Percentiles rank a stretch among this genome's conserved stretches.
These are phyloP conservation scores for Hydractinia echinata DNA, from an alignment of 30 jellyfish, hydroid and myxozoan genomes.

Conservation along the genomic window DNA sequence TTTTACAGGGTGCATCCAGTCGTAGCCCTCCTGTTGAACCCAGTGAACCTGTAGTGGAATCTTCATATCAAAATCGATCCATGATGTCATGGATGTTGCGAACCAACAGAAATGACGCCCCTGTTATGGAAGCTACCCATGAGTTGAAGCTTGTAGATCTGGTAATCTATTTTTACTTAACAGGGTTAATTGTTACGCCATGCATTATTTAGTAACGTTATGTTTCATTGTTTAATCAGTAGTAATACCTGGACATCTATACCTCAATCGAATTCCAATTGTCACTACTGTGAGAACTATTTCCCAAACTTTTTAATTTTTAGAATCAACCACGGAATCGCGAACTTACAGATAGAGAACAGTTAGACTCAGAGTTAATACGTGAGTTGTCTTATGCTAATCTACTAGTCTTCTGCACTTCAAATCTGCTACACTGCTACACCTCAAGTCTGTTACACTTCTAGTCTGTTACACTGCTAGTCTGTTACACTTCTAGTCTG, in stretches of 20 bases:
- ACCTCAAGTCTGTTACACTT: too few species aligned
- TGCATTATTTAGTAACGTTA: too few species aligned
- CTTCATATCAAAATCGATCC: conserved; percentile 8
- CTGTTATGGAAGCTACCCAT: conserved; percentile 8
- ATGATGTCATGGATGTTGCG: conserved; percentile 55
- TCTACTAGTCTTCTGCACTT: too few species aligned
- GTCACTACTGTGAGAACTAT: too few species aligned
- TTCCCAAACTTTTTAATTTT: neutral
- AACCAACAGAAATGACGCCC: conserved; percentile 1
- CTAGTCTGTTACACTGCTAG: too few species aligned
- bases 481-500: too few species aligned
- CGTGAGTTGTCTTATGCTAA: conserved; percentile 44
- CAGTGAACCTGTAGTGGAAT: conserved; percentile 10
- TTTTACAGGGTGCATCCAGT: neutral
- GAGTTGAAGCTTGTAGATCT: neutral
- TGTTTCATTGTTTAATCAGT: too few species aligned
- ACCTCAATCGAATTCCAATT: too few species aligned
- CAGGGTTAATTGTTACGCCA: neutral
- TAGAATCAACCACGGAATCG: conserved; percentile 60
- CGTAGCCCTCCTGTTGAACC: conserved; percentile 12
- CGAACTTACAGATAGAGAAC: conserved; percentile 78
- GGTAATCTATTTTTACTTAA: neutral
- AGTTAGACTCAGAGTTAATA: conserved; percentile 78
- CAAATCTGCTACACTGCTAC: too few species aligned
- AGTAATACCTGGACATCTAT: too few species aligned